These are phyloP conservation scores for Fistularia tabacaria DNA, from an alignment of 2,797 vertebrate genomes.

Conservation along the genomic window DNA sequence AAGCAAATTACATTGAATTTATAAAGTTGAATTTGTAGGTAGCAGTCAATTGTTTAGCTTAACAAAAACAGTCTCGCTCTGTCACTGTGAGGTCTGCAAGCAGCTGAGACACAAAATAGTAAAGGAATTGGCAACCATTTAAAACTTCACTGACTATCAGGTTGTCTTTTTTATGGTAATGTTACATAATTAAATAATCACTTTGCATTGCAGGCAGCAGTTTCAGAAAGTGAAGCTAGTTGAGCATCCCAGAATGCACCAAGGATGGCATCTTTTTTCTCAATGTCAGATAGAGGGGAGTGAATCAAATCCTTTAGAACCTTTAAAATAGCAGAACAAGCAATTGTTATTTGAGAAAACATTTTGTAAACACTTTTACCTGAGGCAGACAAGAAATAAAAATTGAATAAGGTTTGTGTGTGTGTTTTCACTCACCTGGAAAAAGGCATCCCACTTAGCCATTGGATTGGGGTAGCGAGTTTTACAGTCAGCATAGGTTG, in stretches of 20 bases:
- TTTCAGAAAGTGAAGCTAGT: constrained; percentile 26
- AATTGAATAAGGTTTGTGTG: background rate
- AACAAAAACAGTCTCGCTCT: too few species aligned
- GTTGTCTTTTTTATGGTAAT: too few species aligned
- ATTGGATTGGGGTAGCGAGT: constrained; percentile 62
- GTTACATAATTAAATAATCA: constrained; percentile 15
- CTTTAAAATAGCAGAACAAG: constrained; percentile 62
- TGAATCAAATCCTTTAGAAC: constrained; percentile 52
- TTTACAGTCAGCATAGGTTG: constrained; percentile 68
- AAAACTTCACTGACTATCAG: too few species aligned
- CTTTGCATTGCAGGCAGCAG: constrained; percentile 36
- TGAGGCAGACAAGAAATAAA: background rate
- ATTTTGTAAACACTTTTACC: too few species aligned
- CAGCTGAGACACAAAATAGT: too few species aligned
- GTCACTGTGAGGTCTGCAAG: too few species aligned
- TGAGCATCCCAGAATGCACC: constrained; percentile 77
- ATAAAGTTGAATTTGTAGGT: background rate
- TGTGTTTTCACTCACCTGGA: constrained; percentile 68
- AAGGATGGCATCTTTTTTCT: constrained; percentile 71
- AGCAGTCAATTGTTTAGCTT: too few species aligned
- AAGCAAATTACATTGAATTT: background rate
- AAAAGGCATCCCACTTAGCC: constrained; percentile 80
- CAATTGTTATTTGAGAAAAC: constrained; percentile 5
- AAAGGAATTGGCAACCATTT: background rate
- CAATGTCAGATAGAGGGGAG: constrained; percentile 34